A percentile compares a stretch with the other conserved stretches of the same genome.
phyloP scores from a whole-genome alignment of 2,797 vertebrate species.

The Aldrovandia affinis region DNA sequence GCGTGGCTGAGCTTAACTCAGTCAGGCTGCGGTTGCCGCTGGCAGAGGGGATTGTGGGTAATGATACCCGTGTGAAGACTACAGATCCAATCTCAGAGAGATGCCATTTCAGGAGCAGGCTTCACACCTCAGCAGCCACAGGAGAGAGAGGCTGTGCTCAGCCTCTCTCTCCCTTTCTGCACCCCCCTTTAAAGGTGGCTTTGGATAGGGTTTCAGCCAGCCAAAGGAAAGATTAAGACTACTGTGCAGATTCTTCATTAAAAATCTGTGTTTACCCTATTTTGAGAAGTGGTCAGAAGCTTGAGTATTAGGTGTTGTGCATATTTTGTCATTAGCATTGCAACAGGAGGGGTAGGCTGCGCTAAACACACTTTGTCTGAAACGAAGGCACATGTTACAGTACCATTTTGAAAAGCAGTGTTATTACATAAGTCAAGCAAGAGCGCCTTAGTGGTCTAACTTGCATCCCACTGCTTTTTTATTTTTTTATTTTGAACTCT shows the following conservation, averaged over 20 bases:
- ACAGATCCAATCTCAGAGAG: background rate
- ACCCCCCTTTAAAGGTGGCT: background rate
- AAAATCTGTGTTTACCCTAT: background rate
- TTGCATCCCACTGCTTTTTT: too few species aligned
- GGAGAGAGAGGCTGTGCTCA: background rate
- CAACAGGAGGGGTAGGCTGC: background rate
- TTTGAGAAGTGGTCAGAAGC: background rate
- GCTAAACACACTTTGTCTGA: too few species aligned
- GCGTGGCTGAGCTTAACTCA: background rate
- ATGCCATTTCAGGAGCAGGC: background rate
- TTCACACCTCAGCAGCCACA: background rate
- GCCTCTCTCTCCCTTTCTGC: background rate
- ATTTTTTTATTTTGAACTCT: too few species aligned
- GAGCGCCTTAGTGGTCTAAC: too few species aligned
- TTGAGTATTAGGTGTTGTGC: background rate
- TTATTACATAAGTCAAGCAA: too few species aligned
- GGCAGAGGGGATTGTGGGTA: background rate
- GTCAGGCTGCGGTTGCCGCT: background rate
- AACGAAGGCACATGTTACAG: too few species aligned
- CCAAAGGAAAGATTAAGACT: background rate
- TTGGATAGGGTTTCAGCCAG: background rate
- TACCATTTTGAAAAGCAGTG: too few species aligned
- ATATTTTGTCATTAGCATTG: background rate
- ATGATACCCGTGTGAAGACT: background rate
- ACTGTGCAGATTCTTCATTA: background rate